Percentiles rank a stretch among this genome's conserved stretches.
These are phyloP conservation scores for Cryptotermes secundus DNA, from an alignment of 1,140 invertebrate genomes.

Conservation along the genomic window DNA sequence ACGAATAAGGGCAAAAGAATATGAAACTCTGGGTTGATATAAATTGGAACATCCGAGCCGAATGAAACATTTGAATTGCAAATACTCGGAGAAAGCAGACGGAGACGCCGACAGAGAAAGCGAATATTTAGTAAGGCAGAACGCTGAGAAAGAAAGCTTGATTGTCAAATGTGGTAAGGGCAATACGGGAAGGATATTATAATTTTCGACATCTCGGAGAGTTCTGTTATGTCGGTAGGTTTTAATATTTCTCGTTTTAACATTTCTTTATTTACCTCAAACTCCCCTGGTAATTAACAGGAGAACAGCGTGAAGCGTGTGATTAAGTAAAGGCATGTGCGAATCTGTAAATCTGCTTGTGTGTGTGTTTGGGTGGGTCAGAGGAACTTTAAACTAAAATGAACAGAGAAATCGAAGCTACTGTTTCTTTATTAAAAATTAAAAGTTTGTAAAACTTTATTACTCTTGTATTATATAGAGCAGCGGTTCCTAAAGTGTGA, in stretches of 20 bases:
- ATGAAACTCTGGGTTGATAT: neutral
- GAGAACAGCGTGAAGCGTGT: too few relatives aligned
- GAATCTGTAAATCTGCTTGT: too few relatives aligned
- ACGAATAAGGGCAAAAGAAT: neutral
- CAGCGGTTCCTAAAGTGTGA: too few relatives aligned
- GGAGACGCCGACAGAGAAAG: neutral
- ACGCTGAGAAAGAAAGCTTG: neutral
- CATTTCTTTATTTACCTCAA: too few relatives aligned
- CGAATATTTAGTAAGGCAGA: constrained; percentile 4
- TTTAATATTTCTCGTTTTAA: neutral
- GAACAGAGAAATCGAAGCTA: too few relatives aligned
- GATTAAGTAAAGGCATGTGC: too few relatives aligned
- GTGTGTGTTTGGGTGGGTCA: too few relatives aligned
- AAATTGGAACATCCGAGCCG: neutral
- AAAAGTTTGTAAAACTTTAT: too few relatives aligned
- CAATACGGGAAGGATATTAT: neutral
- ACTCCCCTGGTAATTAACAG: too few relatives aligned
- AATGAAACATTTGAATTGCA: constrained; percentile 18
- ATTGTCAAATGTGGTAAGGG: neutral
- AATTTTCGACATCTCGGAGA: neutral
- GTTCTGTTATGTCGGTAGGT: neutral
- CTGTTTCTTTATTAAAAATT: too few relatives aligned
- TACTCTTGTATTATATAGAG: too few relatives aligned
- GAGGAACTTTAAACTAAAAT: too few relatives aligned
- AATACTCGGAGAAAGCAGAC: constrained; percentile 11